These are phyloP conservation scores for Stenurella melanura DNA, from an alignment of 2,888 invertebrate species.

Conservation along the genomic window DNA sequence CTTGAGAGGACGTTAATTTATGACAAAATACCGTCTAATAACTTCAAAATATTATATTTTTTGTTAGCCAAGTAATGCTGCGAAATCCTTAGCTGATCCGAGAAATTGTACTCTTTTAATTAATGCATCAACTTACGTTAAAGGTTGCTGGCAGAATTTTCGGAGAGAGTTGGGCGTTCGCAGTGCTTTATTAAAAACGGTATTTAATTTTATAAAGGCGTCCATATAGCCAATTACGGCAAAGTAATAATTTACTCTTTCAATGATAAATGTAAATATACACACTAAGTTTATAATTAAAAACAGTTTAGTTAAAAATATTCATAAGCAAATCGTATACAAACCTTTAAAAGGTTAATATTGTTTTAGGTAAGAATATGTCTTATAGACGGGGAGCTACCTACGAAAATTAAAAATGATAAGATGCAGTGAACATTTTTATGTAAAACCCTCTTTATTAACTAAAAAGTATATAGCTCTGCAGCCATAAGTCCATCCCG, in stretches of 20 bases:
- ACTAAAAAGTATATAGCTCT: too few relatives aligned
- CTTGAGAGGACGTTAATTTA: too few relatives aligned
- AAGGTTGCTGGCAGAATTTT: conserved; percentile 23
- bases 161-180: conserved; percentile 36
- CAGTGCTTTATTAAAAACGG: conserved; percentile 22
- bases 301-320: not conserved
- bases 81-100: not conserved
- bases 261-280: conserved; percentile 25
- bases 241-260: conserved; percentile 2
- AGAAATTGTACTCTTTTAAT: conserved; percentile 23
- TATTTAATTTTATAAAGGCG: conserved; percentile 27
- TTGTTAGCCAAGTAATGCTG: not conserved
- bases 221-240: conserved; percentile 21
- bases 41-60: too few relatives aligned
- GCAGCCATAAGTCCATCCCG: too few relatives aligned
- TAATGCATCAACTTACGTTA: conserved; percentile 31
- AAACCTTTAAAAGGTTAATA: too few relatives aligned
- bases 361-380: too few relatives aligned
- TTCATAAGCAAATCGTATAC: not conserved
- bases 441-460: too few relatives aligned
- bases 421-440: too few relatives aligned
- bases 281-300: not conserved
- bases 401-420: too few relatives aligned
- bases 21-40: too few relatives aligned
- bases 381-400: too few relatives aligned